Evolutionary conservation across 2,113 vertebrate species (phyloP).

Genomic region (Myotis davidii): DNA sequence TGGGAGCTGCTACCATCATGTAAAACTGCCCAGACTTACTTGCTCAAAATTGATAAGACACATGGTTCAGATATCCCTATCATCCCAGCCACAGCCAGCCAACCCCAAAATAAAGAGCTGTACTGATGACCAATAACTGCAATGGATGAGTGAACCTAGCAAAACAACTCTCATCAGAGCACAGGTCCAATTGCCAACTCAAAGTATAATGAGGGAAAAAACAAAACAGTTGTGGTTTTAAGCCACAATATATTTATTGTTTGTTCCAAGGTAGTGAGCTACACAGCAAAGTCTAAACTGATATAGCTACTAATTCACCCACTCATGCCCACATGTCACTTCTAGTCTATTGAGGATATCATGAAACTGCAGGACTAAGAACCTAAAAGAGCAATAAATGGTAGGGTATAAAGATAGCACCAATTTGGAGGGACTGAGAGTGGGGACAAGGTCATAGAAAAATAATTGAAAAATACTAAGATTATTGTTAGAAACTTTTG

Average conservation of each 20-base stretch:
- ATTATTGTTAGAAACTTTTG: not conserved
- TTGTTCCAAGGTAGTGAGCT: not conserved
- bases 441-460: not conserved
- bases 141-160: not conserved
- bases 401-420: not conserved
- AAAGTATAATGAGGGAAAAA: slow-evolving; percentile 10
- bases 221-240: not conserved
- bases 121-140: not conserved
- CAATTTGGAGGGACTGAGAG: not conserved
- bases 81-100: not conserved
- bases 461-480: not conserved
- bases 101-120: not conserved
- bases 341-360: not conserved
- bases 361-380: not conserved
- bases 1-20: not conserved
- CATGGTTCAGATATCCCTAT: not conserved
- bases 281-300: not conserved
- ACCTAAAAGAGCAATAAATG: slow-evolving; percentile 2
- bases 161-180: not conserved
- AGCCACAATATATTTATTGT: not conserved
- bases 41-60: not conserved
- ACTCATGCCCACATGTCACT: not conserved
- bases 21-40: not conserved
- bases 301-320: not conserved
- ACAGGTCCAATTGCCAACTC: not conserved